A percentile compares a stretch with the other conserved stretches of the same genome.
Evolutionary conservation across 2,113 vertebrate species (phyloP).

Genomic region (Grallaria varia): DNA sequence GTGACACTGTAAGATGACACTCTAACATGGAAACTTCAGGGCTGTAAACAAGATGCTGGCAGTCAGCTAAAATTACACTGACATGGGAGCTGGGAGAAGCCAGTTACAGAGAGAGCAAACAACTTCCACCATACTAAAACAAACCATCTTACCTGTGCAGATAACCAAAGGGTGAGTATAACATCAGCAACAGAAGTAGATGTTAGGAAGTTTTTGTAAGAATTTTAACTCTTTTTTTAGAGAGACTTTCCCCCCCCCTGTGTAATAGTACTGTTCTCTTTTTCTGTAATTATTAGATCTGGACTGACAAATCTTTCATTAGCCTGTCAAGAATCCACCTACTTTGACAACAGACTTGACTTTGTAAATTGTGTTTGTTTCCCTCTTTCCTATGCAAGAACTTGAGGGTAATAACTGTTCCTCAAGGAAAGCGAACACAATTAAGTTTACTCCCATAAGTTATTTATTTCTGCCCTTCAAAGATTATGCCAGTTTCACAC

Average conservation of each 20-base stretch:
- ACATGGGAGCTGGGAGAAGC: not conserved
- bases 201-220: not conserved
- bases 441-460: not conserved
- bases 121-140: not conserved
- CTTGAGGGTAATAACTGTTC: not conserved
- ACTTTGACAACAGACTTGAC: not conserved
- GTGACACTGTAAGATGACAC: not conserved
- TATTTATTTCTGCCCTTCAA: not conserved
- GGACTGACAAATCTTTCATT: not conserved
- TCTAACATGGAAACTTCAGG: not conserved
- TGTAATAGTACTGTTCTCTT: not conserved
- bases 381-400: not conserved
- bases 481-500: not conserved
- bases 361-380: not conserved
- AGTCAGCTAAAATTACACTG: not conserved
- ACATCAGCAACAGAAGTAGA: not conserved
- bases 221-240: not conserved
- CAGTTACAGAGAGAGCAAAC: not conserved
- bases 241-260: not conserved
- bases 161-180: not conserved
- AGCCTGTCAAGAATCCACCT: not conserved
- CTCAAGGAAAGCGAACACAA: not conserved
- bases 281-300: not conserved
- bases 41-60: not conserved
- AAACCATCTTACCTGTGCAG: not conserved